Conservation (phyloP, 1,140 invertebrate genomes). For the Coboldia fuscipes region DNA sequence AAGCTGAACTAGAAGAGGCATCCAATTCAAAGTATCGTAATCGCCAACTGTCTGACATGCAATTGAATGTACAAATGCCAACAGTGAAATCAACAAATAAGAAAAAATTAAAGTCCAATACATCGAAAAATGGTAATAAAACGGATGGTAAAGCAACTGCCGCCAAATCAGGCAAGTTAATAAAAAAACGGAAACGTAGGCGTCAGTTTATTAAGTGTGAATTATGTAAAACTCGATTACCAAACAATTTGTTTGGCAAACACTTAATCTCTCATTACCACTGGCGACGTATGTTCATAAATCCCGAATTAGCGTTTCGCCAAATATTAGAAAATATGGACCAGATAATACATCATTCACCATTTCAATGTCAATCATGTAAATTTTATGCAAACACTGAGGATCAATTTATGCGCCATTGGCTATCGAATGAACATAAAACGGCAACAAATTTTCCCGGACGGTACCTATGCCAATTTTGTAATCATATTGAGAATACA, state of each 20-base stretch:
- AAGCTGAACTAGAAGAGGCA: constrained; percentile 36
- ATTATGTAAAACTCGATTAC: constrained; percentile 44
- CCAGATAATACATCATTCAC: constrained; percentile 51
- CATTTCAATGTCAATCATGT: constrained; percentile 65
- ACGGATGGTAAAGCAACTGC: too few relatives aligned
- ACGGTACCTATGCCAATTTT: constrained; percentile 50
- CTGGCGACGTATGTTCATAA: constrained; percentile 36
- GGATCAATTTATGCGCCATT: constrained; percentile 48
- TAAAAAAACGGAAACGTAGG: constrained; percentile 29
- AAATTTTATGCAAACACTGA: constrained; percentile 65
- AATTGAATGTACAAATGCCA: constrained; percentile 6
- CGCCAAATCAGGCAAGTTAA: constrained; percentile 4
- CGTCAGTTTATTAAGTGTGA: constrained; percentile 35
- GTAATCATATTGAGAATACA: constrained; percentile 43
- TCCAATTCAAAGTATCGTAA: too few relatives aligned
- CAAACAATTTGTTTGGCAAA: constrained; percentile 47
- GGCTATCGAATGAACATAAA: constrained; percentile 40
- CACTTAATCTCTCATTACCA: constrained; percentile 69
- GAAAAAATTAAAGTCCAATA: constrained; percentile 7
- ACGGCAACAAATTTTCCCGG: constrained; percentile 20
- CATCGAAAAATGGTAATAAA: constrained; percentile 15
- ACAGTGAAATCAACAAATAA: constrained; percentile 5
- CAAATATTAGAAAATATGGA: constrained; percentile 53
- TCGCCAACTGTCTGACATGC: too few relatives aligned
- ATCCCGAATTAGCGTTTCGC: constrained; percentile 15